phyloP scores from a whole-genome alignment of 2,797 vertebrate genomes.

The Tamandua tetradactyla region DNA sequence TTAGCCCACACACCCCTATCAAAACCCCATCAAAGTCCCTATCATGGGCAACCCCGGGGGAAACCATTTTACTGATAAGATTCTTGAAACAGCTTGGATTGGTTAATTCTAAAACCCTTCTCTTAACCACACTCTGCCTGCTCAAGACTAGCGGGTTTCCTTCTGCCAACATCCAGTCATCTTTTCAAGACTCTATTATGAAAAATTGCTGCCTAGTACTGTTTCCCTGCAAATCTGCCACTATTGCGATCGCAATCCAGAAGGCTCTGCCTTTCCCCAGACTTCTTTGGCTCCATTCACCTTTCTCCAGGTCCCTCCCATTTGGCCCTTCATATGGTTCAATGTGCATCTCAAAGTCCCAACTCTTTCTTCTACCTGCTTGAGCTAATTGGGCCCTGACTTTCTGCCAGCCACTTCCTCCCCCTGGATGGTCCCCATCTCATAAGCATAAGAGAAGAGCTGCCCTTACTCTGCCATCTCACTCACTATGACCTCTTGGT shows the following conservation, averaged over 20 bases:
- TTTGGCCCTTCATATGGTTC: fast-evolving
- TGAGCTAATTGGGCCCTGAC: neutral
- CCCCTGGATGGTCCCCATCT: neutral
- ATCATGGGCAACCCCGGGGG: fast-evolving
- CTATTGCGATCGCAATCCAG: too few relatives aligned
- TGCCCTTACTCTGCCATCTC: fast-evolving
- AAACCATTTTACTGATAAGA: too few relatives aligned
- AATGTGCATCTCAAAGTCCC: neutral
- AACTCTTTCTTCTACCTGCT: neutral
- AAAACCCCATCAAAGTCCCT: neutral
- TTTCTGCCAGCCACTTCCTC: fast-evolving
- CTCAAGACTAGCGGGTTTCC: fast-evolving
- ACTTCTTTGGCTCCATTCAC: neutral
- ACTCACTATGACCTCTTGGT: too few relatives aligned
- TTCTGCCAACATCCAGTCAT: fast-evolving
- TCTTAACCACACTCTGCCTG: neutral
- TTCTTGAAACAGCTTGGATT: too few relatives aligned
- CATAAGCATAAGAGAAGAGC: too few relatives aligned
- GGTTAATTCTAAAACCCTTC: neutral
- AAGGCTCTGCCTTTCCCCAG: neutral
- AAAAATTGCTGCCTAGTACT: fast-evolving
- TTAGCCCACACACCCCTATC: fast-evolving
- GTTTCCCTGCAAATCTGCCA: neutral
- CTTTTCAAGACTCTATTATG: neutral
- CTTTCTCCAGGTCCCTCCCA: neutral